Percentiles rank a stretch among this genome's conserved stretches.
Evolutionary conservation across 2,797 vertebrate genomes (phyloP).

Genomic region (Podarcis lilfordi): DNA sequence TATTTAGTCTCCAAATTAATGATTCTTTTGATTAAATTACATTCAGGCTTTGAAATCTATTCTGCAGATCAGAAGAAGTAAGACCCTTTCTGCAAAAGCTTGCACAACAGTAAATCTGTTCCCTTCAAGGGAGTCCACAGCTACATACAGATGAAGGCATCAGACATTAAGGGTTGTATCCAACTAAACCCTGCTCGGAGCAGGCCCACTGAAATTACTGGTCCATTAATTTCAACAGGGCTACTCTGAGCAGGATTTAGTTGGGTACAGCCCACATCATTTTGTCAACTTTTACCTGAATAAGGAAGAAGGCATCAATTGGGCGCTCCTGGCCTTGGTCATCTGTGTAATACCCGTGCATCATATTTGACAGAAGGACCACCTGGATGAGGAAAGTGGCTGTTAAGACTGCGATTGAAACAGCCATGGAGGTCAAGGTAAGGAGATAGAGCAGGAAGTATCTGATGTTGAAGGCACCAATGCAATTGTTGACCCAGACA

Average conservation of each 20-base stretch:
- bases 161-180: too few relatives aligned
- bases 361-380: conserved; percentile 79
- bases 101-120: neutral
- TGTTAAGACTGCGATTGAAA: conserved; percentile 76
- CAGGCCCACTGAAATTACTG: neutral
- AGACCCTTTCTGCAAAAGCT: neutral
- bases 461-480: conserved; percentile 86
- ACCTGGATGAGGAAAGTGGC: conserved; percentile 81
- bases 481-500: conserved; percentile 97
- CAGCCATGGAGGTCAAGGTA: conserved; percentile 81
- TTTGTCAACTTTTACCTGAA: conserved; percentile 80
- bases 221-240: neutral
- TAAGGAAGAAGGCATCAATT: conserved; percentile 80
- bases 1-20: neutral
- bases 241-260: neutral
- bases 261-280: too few relatives aligned
- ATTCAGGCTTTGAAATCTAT: neutral
- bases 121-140: neutral
- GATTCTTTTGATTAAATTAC: too few relatives aligned
- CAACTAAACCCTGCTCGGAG: too few relatives aligned
- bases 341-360: conserved; percentile 83
- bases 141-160: neutral
- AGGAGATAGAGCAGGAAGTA: conserved; percentile 91
- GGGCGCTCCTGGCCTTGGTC: conserved; percentile 79
- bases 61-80: neutral